A percentile compares a stretch with the other conserved stretches of the same genome.
Evolutionary conservation across 1,140 invertebrate species (phyloP).

Genomic region (Zaprionus kolodkinae): DNA sequence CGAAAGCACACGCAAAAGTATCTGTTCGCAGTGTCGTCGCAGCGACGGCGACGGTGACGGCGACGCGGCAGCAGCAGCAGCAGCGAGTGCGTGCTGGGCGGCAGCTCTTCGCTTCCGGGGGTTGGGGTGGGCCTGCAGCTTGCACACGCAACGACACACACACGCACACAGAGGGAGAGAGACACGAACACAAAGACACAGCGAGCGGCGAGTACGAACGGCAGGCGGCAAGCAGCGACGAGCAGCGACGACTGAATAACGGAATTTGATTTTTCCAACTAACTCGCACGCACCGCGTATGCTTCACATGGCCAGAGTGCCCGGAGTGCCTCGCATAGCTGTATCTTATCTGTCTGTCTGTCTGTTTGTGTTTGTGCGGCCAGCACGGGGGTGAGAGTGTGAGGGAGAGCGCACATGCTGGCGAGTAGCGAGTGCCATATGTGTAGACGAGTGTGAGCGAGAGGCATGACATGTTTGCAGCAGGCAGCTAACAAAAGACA

Average conservation of each 20-base stretch:
- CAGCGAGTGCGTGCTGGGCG: slow-evolving; percentile 55
- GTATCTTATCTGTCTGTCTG: slow-evolving; percentile 68
- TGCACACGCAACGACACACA: slow-evolving; percentile 31
- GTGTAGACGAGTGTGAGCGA: slow-evolving; percentile 33
- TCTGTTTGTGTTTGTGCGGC: not conserved
- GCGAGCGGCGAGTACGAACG: slow-evolving; percentile 24
- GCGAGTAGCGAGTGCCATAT: slow-evolving; percentile 61
- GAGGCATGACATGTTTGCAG: slow-evolving; percentile 26
- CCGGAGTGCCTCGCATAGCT: slow-evolving; percentile 8
- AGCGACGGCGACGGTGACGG: slow-evolving; percentile 30
- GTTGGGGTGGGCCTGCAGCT: slow-evolving; percentile 44
- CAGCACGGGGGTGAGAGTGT: slow-evolving; percentile 27
- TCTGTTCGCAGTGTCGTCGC: slow-evolving; percentile 62
- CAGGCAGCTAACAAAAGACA: slow-evolving; percentile 44
- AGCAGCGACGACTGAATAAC: slow-evolving; percentile 42
- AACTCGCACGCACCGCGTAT: slow-evolving; percentile 37
- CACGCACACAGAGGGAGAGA: not conserved
- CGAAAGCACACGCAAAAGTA: slow-evolving; percentile 77
- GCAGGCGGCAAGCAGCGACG: slow-evolving; percentile 17
- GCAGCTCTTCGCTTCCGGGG: slow-evolving; percentile 25
- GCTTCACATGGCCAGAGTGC: not conserved
- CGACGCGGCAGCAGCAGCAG: slow-evolving; percentile 20
- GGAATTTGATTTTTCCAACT: slow-evolving; percentile 67
- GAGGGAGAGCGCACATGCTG: slow-evolving; percentile 27
- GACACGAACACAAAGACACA: slow-evolving; percentile 6